Conservation (phyloP, 2,797 vertebrate species). For the Meriones psammophilus region DNA sequence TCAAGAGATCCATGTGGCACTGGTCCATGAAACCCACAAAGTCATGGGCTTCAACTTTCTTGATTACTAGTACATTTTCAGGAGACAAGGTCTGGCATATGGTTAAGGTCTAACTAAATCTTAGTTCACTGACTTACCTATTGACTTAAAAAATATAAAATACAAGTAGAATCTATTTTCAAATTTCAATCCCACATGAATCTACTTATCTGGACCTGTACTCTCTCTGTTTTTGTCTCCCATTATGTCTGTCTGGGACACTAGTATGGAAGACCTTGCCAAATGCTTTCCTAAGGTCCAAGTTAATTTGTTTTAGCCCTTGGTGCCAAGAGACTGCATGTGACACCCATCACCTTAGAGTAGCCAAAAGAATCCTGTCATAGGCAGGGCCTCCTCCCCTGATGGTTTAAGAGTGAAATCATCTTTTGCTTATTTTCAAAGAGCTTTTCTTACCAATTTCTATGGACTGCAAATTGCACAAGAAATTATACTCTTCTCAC, state of each 20-base stretch:
- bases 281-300: neutral
- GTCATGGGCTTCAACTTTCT: neutral
- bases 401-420: constrained; percentile 39
- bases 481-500: neutral
- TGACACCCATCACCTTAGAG: neutral
- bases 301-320: neutral
- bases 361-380: constrained; percentile 16
- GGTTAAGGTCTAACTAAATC: neutral
- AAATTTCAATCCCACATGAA: constrained; percentile 27
- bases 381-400: neutral
- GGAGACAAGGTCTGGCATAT: neutral
- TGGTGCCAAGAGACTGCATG: neutral
- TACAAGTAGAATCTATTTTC: constrained; percentile 17
- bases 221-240: neutral
- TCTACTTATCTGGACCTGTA: neutral
- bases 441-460: neutral
- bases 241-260: neutral
- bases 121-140: neutral
- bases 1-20: neutral
- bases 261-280: neutral
- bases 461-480: neutral
- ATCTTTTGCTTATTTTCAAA: neutral
- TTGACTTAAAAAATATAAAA: neutral
- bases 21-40: neutral
- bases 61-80: neutral